Base-by-base conservation (phyloP, 2,797 vertebrate species). In the Cygnus olor region DNA sequence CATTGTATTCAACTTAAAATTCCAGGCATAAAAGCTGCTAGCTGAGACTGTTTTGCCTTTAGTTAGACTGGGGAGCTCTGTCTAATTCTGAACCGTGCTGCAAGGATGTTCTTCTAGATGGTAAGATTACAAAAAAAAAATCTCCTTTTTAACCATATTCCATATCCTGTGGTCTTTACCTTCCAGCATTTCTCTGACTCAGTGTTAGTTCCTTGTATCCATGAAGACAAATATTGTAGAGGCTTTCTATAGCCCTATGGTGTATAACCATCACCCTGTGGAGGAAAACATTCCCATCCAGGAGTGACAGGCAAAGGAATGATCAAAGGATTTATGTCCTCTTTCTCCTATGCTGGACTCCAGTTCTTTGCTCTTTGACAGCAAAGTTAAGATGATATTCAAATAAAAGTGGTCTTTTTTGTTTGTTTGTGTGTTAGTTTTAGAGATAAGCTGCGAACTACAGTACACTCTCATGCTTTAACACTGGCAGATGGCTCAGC, bases 1-100 rank as follows among this genome's bases (percentile, higher is more conserved):
- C 7, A 5, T 36, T 42, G 9, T 16, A 14, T 16, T 61, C 15
- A 54, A 34, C 5, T 89, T 53, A 40, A 53, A 72, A 65, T 40
- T 78, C 22, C 11, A 30, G 21, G 15, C 27, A n/a, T 34, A 66
- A 44, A 79, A 53, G 1, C 11, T 66, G 9, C 42, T 80, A 32
- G 3, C 8, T 88, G 57, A 80, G 77, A 53, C 6, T 11, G 15
- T 56, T 91, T 88, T 65, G 7, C 4, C 17, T 60, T 61, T 4
- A 71, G 7, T 24, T 58, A 16, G 15, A 6, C 1, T n/a, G 22
- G 3, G 6, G 3, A 87, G 2, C 1, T 68, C 11, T 57, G 32
- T 22, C 19, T 51, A 80, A 42, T 63, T 86, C 25, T 54, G 21
- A 54, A 51, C 22, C 36, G 9, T 76, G 8, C 6, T 54, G 27